These are phyloP conservation scores for Drosophila infuscata DNA, from an alignment of 2,888 invertebrate species.

Conservation along the genomic window DNA sequence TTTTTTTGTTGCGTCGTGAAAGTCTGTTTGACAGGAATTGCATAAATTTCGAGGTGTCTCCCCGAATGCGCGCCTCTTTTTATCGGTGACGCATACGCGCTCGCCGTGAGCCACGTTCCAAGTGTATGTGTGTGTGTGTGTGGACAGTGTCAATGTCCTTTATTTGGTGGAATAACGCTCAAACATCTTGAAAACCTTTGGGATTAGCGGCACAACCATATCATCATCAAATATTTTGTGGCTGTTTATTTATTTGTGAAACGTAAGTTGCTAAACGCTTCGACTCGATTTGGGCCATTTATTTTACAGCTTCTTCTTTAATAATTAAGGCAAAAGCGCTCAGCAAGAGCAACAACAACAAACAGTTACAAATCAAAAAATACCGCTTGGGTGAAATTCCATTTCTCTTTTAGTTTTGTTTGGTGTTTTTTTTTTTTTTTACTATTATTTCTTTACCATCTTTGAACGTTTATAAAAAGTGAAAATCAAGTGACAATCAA, in stretches of 20 bases:
- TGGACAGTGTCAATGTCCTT: slow-evolving; percentile 73
- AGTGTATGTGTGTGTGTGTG: slow-evolving; percentile 13
- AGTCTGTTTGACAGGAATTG: slow-evolving; percentile 54
- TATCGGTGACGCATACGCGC: slow-evolving; percentile 68
- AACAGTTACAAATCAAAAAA: slow-evolving; percentile 44
- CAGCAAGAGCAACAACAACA: slow-evolving; percentile 54
- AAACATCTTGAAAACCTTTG: slow-evolving; percentile 13
- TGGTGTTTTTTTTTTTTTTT: slow-evolving; percentile 31
- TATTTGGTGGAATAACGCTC: slow-evolving; percentile 47
- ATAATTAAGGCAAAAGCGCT: slow-evolving; percentile 71
- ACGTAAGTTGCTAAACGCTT: slow-evolving; percentile 63
- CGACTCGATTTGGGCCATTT: slow-evolving; percentile 74
- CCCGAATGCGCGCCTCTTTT: slow-evolving; percentile 47
- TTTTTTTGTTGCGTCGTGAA: slow-evolving; percentile 42
- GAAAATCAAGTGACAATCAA: slow-evolving; percentile 80
- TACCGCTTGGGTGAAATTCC: slow-evolving; percentile 78
- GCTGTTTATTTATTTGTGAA: slow-evolving; percentile 23
- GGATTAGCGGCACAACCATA: slow-evolving; percentile 46
- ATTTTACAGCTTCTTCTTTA: slow-evolving; percentile 73
- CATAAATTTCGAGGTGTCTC: slow-evolving; percentile 55
- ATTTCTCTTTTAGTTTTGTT: slow-evolving; percentile 73
- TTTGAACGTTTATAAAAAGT: slow-evolving; percentile 72
- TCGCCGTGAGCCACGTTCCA: slow-evolving; percentile 44
- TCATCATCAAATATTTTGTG: slow-evolving; percentile 1
- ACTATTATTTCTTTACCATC: slow-evolving; percentile 51